Evolutionary conservation across 2,888 invertebrate species (phyloP), one percentile per base, ranked within the genome.

Genomic region (Cyclophora albipunctata): DNA sequence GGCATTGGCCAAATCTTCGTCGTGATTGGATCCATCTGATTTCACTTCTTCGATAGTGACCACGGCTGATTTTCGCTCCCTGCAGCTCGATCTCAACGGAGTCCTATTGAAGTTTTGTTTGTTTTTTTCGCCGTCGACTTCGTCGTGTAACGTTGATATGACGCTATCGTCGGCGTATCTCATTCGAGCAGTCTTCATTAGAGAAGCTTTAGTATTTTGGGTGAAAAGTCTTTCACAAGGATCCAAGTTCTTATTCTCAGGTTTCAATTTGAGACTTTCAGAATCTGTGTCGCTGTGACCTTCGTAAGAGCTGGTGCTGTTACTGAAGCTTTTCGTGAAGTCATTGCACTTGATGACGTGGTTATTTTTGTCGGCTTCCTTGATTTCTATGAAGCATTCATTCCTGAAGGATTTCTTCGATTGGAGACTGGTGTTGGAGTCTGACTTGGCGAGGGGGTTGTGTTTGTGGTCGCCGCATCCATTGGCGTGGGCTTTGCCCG

Each of bases 401-500:
- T 74, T 71, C 52, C 81, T 74, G 51, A 82, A 81, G 1, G 85
- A 87, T 67, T 80, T 86, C 46, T 73, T 78, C 3, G 88, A 86
- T 57, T 86, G 87, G 3, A 89, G 66, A 59, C 87, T 84, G 47
- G 79, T 75, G 67, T 80, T 88, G 3, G 89, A 88, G 59, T 86
- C 89, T 2, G 86, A 86, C 71, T 85, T 90, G 7, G 79, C 74
- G 7, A 90, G 75, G 46, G 79, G 76, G 61, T 84, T 78, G 50
- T 83, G 80, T 60, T 83, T 81, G 47, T 88, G 81, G 61, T 92
- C 91, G 3, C 81, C 78, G 64, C 92, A 92, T 46, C 94, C 94
- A 62, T 92, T 91, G 6, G 94, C 95, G 71, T 95, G 95, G 1
- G 93, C 91, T 67, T 92, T 92, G 37, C 95, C 95, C 40, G 92